Conservation (phyloP, 2,797 vertebrate genomes). For the Anableps anableps region DNA sequence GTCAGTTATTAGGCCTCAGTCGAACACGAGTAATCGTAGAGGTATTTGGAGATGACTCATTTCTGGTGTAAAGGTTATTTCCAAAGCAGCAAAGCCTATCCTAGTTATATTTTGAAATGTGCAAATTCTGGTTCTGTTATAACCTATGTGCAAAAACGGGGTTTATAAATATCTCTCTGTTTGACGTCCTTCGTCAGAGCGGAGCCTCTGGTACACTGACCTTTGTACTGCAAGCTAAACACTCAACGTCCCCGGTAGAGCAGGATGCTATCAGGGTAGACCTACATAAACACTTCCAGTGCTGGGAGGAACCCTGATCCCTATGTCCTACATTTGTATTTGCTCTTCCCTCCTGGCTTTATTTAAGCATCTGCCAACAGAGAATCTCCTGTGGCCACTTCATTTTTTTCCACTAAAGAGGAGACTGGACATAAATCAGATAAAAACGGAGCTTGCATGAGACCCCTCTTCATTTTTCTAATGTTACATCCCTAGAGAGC, state of each 20-base stretch:
- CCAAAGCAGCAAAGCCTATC: neutral
- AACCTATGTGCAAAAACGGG: neutral
- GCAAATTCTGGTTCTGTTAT: neutral
- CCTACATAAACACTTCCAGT: slow-evolving; percentile 51
- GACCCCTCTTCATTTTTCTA: slow-evolving; percentile 18
- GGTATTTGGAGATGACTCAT: no score
- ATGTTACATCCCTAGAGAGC: slow-evolving; percentile 52
- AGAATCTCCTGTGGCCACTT: slow-evolving; percentile 56
- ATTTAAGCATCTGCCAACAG: slow-evolving; percentile 50
- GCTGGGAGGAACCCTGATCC: slow-evolving; percentile 53
- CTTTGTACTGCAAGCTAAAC: slow-evolving; percentile 36
- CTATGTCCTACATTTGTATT: slow-evolving; percentile 67
- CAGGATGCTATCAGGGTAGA: slow-evolving; percentile 46
- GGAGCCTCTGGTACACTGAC: slow-evolving; percentile 48
- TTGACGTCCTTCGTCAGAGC: slow-evolving; percentile 6
- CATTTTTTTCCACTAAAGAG: slow-evolving; percentile 29
- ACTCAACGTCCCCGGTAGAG: slow-evolving; percentile 37
- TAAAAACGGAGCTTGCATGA: slow-evolving; percentile 29
- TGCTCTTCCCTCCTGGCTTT: slow-evolving; percentile 49
- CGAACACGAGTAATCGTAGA: no score
- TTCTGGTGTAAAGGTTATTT: neutral
- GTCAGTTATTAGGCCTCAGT: no score
- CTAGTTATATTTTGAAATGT: neutral
- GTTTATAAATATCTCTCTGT: slow-evolving; percentile 19
- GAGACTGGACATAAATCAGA: slow-evolving; percentile 46